These are phyloP conservation scores for Rambutsinella grinnellia DNA, from an alignment of 2,888 invertebrate genomes.

Conservation along the genomic window DNA sequence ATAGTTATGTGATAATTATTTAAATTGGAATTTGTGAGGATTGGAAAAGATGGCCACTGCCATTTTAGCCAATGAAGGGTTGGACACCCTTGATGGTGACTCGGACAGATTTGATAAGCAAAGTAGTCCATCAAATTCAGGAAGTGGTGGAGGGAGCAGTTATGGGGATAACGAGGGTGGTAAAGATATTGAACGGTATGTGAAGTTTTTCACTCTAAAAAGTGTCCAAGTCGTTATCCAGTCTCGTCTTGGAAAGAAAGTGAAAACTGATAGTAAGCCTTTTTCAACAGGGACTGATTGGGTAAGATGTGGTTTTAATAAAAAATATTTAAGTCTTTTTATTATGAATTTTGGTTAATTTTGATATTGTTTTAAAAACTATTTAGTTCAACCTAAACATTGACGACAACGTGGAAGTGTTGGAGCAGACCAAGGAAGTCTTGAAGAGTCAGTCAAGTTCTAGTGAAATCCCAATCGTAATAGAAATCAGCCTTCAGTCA, in stretches of 20 bases:
- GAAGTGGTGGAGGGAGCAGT: conserved; percentile 24
- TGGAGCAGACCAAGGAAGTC: conserved; percentile 83
- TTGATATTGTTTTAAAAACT: conserved; percentile 7
- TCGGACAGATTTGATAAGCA: conserved; percentile 42
- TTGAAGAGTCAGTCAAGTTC: conserved; percentile 75
- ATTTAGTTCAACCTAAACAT: conserved; percentile 89
- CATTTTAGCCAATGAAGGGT: conserved; percentile 33
- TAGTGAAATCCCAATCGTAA: conserved; percentile 81
- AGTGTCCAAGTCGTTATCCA: conserved; percentile 93
- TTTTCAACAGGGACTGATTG: conserved; percentile 85
- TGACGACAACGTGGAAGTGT: conserved; percentile 85
- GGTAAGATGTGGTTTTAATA: conserved; percentile 73
- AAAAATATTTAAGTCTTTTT: too few relatives aligned
- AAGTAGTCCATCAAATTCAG: conserved; percentile 32
- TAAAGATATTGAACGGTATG: conserved; percentile 89
- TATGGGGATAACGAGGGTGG: conserved; percentile 73
- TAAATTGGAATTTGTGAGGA: too few relatives aligned
- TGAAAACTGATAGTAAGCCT: conserved; percentile 84
- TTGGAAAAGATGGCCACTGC: conserved; percentile 49
- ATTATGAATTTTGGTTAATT: too few relatives aligned
- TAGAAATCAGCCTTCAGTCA: conserved; percentile 90
- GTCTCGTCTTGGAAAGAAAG: conserved; percentile 89
- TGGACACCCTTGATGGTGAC: conserved; percentile 32
- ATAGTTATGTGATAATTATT: too few relatives aligned
- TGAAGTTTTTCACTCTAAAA: conserved; percentile 88